Evolutionary conservation across 2,888 invertebrate genomes (phyloP).

Genomic region (Lasioglossum pauxillum): DNA sequence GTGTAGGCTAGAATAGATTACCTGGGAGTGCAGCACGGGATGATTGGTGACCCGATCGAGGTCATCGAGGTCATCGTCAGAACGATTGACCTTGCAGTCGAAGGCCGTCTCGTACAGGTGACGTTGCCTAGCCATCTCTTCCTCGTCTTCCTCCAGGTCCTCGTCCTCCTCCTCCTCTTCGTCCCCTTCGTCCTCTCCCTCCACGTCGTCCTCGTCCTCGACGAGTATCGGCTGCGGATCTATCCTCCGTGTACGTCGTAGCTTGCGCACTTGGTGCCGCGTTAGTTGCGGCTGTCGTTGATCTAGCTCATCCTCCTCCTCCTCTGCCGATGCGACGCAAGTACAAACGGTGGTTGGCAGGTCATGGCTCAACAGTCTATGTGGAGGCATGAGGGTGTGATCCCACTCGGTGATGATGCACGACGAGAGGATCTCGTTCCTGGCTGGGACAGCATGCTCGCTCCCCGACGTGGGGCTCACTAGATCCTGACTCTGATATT

Average conservation of each 20-base stretch:
- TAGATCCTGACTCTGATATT: slow-evolving; percentile 73
- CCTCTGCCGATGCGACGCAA: slow-evolving; percentile 87
- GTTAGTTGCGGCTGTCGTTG: slow-evolving; percentile 77
- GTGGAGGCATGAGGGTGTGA: slow-evolving; percentile 90
- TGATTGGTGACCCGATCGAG: slow-evolving; percentile 93
- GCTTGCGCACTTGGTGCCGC: slow-evolving; percentile 84
- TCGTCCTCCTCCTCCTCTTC: slow-evolving; percentile 85
- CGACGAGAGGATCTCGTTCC: slow-evolving; percentile 81
- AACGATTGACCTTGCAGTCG: slow-evolving; percentile 93
- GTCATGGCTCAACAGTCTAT: slow-evolving; percentile 87
- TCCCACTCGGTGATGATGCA: slow-evolving; percentile 83
- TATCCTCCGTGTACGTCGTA: slow-evolving; percentile 88
- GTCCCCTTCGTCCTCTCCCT: slow-evolving; percentile 85
- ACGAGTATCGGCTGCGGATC: slow-evolving; percentile 89
- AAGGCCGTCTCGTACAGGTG: slow-evolving; percentile 96
- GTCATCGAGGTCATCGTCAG: slow-evolving; percentile 92
- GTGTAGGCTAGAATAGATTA: slow-evolving; percentile 20
- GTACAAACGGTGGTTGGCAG: slow-evolving; percentile 88
- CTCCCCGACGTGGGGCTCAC: slow-evolving; percentile 78
- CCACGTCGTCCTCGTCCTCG: slow-evolving; percentile 87
- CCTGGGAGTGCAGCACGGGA: slow-evolving; percentile 87
- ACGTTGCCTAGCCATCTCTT: slow-evolving; percentile 87
- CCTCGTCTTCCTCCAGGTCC: slow-evolving; percentile 86
- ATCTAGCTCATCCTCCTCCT: slow-evolving; percentile 87
- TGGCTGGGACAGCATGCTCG: slow-evolving; percentile 77